Percentiles rank a stretch among this genome's conserved stretches.
phyloP scores from a whole-genome alignment of 2,797 vertebrate genomes.

The Poecilia picta region DNA sequence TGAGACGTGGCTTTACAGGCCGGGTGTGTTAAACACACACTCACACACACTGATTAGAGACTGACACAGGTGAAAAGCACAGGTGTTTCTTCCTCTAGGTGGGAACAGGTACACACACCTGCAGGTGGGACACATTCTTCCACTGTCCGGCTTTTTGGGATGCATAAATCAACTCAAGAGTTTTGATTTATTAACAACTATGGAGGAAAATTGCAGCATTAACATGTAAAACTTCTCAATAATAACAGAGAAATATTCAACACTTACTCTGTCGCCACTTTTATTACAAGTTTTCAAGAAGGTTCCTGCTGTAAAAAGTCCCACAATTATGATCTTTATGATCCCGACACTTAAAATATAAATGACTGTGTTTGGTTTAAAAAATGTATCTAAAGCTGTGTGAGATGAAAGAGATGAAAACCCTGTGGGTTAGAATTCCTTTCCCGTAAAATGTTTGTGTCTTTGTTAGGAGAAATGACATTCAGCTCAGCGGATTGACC shows the following conservation, averaged over 20 bases:
- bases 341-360: background rate
- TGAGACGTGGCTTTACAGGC: slow-evolving; percentile 17
- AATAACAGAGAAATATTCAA: background rate
- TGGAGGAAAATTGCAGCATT: background rate
- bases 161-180: background rate
- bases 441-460: slow-evolving; percentile 26
- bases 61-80: slow-evolving; percentile 11
- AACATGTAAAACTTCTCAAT: background rate
- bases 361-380: background rate
- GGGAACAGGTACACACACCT: slow-evolving; percentile 45
- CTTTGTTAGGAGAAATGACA: slow-evolving; percentile 14
- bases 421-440: slow-evolving; percentile 8
- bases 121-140: slow-evolving; percentile 33
- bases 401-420: background rate
- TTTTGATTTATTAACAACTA: background rate
- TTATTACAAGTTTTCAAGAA: background rate
- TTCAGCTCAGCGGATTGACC: slow-evolving; percentile 48
- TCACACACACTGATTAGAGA: slow-evolving; percentile 34
- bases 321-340: background rate
- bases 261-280: background rate
- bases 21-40: slow-evolving; percentile 32
- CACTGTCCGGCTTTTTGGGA: slow-evolving; percentile 6
- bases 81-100: slow-evolving; percentile 49
- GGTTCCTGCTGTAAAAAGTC: background rate
- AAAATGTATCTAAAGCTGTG: background rate